A percentile compares a stretch with the other conserved stretches of the same genome.
phyloP scores from a whole-genome alignment of 2,113 vertebrate genomes.

The Apteryx mantelli region DNA sequence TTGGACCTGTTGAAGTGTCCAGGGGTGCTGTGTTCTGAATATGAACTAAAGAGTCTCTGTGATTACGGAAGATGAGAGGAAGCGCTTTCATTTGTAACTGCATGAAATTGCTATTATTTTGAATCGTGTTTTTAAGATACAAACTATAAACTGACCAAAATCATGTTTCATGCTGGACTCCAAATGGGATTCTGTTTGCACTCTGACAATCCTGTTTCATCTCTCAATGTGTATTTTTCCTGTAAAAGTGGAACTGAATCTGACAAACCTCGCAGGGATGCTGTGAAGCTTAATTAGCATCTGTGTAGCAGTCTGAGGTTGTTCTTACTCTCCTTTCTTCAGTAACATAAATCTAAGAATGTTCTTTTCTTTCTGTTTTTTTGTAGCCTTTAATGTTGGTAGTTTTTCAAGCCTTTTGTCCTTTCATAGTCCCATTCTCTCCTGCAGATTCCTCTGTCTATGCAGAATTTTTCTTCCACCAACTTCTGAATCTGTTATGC shows the following conservation, averaged over 20 bases:
- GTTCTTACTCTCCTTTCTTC: neutral
- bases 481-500: neutral
- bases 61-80: neutral
- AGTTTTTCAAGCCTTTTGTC: neutral
- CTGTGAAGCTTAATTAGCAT: neutral
- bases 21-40: neutral
- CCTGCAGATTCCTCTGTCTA: neutral
- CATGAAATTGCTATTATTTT: neutral
- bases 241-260: neutral
- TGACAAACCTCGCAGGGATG: neutral
- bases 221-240: neutral
- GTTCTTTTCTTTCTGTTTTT: neutral
- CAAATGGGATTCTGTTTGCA: neutral
- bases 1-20: neutral
- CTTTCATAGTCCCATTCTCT: neutral
- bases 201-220: neutral
- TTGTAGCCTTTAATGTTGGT: neutral
- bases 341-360: neutral
- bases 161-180: neutral
- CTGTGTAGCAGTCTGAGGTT: neutral
- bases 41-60: neutral
- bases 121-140: neutral
- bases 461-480: neutral
- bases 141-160: neutral
- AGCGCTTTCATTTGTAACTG: neutral